Conservation (phyloP, 2,113 vertebrate species). For the Seriola quinqueradiata region DNA sequence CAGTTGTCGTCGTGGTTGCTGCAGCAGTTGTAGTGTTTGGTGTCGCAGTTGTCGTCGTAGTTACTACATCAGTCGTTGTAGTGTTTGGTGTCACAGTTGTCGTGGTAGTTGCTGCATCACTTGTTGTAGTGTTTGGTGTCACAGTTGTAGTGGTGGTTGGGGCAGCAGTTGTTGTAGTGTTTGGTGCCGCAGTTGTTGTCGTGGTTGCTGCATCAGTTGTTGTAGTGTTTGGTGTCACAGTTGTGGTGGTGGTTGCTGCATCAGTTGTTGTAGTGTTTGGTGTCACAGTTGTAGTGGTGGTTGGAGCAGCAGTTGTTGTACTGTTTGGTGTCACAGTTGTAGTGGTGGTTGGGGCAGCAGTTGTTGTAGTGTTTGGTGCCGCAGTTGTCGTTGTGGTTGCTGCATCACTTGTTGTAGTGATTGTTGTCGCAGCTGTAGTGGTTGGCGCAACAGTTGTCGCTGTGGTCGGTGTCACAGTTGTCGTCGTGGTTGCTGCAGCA, state of each 20-base stretch:
- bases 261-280: fast-evolving
- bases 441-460: too few species aligned
- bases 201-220: background rate
- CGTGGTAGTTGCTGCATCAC: background rate
- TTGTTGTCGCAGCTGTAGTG: too few species aligned
- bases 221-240: background rate
- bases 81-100: background rate
- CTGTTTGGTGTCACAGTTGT: background rate
- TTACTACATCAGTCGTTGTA: too few species aligned
- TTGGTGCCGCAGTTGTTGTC: fast-evolving
- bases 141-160: too few species aligned
- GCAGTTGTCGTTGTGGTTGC: fast-evolving
- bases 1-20: background rate
- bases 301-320: fast-evolving
- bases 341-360: background rate
- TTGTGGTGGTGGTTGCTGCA: too few species aligned
- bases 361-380: too few species aligned
- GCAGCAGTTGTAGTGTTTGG: background rate
- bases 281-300: fast-evolving
- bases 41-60: too few species aligned
- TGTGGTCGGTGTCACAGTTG: background rate
- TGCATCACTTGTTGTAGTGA: background rate
- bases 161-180: background rate
- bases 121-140: fast-evolving
- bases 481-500: background rate